Base-by-base conservation (phyloP, 92 coral and sea anemone genomes). In the Diadumene lineata region DNA sequence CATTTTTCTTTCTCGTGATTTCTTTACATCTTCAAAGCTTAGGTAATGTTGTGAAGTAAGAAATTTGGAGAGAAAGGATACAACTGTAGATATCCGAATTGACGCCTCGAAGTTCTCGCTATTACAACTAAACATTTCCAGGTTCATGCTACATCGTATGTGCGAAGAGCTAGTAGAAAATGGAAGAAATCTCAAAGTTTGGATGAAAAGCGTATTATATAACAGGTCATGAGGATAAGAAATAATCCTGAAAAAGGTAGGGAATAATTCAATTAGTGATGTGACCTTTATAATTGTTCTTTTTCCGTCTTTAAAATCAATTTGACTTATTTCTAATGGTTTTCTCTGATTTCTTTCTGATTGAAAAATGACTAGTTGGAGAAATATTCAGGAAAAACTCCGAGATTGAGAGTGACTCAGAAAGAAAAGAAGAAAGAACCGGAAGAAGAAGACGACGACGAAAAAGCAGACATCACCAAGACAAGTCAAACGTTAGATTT, bases 391-490 rank as follows among this genome's bases (percentile, higher is more conserved):
- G 43, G 11, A 28, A 62, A 62, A 62, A 30, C 68, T 7, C 7
- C 19, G 65, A 31, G 8, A 56, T n/a, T n/a, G n/a, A 70, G 55
- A 69, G 43, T 43, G 30, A n/a, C 32, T 31, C 19, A 38, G 64
- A 24, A 25, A 55, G 21, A 70, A 55, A 32, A 70, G 15, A 0
- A 7, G 72, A 66, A 23, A 4, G 30, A 18, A 70, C 9, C 31
- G 75, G 55, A 50, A 70, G 62, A 19, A 56, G 30, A 55, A 70
- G 55, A 58, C 51, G 43, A 51, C 33, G 50, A 33, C 55, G 64
- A 55, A 70, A 70, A 69, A 38, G 69, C 53, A 69, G 72, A 29
- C 62, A 76, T 30, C 81, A 76, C 73, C 50, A 68, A 22, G 81
- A 33, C 30, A 50, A 38, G 18, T 33, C 22, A 51, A 25, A 26